phyloP scores from a whole-genome alignment of 2,888 invertebrate species.

The Stenolophus ochropezus region DNA sequence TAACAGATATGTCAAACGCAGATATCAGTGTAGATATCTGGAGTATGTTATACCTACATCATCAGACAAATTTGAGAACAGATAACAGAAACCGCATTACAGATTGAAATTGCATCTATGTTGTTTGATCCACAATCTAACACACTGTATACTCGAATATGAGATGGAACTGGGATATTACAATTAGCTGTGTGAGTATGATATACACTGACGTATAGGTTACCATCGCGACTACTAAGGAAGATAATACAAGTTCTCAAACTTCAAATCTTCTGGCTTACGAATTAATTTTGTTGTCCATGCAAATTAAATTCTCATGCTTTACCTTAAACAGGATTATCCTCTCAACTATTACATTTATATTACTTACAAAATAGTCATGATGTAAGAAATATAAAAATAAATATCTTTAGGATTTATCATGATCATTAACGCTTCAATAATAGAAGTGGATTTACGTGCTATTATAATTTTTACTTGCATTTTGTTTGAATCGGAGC shows the following conservation, averaged over 20 bases:
- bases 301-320: neutral
- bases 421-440: too few species aligned
- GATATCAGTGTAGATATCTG: too few species aligned
- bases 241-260: neutral
- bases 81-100: neutral
- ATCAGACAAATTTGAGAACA: neutral
- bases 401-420: too few species aligned
- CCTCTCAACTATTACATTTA: neutral
- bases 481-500: too few species aligned
- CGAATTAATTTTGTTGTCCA: neutral
- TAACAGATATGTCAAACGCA: too few species aligned
- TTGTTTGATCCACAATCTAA: neutral
- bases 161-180: neutral
- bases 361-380: neutral
- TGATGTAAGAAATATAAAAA: too few species aligned
- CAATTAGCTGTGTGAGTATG: neutral
- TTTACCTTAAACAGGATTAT: neutral
- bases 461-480: too few species aligned
- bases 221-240: neutral
- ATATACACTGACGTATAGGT: neutral
- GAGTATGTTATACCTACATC: too few species aligned
- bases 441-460: too few species aligned
- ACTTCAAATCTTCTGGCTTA: neutral
- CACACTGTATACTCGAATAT: neutral
- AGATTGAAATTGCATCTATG: neutral